Evolutionary conservation across 64 coral and sea anemone species (phyloP), one percentile per base, ranked within the genome.

Genomic region (Montipora foliosa): DNA sequence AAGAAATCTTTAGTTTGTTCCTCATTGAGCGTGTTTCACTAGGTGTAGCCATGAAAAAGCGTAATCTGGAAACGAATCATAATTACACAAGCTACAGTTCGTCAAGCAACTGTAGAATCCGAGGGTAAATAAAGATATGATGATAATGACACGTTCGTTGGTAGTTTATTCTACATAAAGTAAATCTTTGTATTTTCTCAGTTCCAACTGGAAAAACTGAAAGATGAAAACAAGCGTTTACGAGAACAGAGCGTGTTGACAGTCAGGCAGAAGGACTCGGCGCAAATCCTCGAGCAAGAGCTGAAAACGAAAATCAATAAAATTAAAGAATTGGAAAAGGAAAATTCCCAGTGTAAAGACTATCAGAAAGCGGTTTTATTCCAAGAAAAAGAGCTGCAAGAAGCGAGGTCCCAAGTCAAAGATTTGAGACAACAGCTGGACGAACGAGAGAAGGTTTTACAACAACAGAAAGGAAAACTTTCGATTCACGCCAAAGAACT

Each of bases 301-400:
- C 84, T 98, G 19, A 94, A 95, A 78, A 50, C 84, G 0, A 98
- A 98, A 89, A 75, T 79, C 14, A 76, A 87, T 58, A 98, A 78
- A 85, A 79, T 98, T 6, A 98, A 98, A 89, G 89, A 94, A 71
- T 62, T 98, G 7, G 96, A 98, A 49, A 91, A 89, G 55, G 96
- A 98, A 48, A 79, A 91, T 80, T 55, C 93, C 3, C 94, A 98
- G 72, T 92, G 89, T 24, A 87, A 76, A 37, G 96, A 95, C 19
- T 98, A 92, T 75, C 96, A 98, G 47, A 98, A 98, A 48, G 96
- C 96, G 37, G 83, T 98, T 16, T 83, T 98, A 29, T 95, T 98
- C 75, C 96, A 98, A 47, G 96, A 98, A 49, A 94, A 98, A 89
- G 93, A 95, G 24, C 44, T 98, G 25, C 96, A 95, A 50, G 96